Percentiles rank a stretch among this genome's conserved stretches.
Conservation (phyloP, 2,888 invertebrate genomes). For the Coelinius sp. region DNA sequence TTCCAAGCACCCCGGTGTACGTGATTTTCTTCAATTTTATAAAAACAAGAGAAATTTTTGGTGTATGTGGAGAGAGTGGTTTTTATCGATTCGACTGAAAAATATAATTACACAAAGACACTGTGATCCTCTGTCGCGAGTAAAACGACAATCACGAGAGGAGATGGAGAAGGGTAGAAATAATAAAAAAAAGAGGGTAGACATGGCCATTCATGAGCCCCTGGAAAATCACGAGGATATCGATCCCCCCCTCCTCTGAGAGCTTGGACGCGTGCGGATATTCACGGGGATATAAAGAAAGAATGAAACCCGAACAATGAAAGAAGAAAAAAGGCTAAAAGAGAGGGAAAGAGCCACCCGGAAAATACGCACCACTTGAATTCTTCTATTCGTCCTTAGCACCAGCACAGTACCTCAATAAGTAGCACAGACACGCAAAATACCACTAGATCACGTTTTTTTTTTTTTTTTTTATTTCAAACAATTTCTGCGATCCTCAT, state of each 20-base stretch:
- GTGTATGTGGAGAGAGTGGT: neutral
- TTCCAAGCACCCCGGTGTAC: neutral
- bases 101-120: conserved; percentile 36
- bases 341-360: conserved; percentile 32
- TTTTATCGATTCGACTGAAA: conserved; percentile 28
- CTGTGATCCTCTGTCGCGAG: conserved; percentile 24
- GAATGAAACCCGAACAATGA: neutral
- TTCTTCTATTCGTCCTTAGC: neutral
- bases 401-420: too few relatives aligned
- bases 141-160: neutral
- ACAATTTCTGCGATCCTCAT: neutral
- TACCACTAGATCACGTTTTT: conserved; percentile 4
- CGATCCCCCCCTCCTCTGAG: conserved; percentile 12
- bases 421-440: conserved; percentile 2
- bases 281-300: neutral
- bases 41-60: neutral
- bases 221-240: conserved; percentile 34
- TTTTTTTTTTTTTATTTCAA: neutral
- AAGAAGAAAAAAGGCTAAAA: neutral
- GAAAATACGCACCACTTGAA: conserved; percentile 31
- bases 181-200: conserved; percentile 7
- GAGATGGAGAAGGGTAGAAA: neutral
- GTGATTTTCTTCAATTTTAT: neutral
- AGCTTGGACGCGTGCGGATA: conserved; percentile 13
- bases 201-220: conserved; percentile 29